Conservation (phyloP, 37 sponge, comb jelly and placozoan species). For the Hexactinellida sp. region DNA sequence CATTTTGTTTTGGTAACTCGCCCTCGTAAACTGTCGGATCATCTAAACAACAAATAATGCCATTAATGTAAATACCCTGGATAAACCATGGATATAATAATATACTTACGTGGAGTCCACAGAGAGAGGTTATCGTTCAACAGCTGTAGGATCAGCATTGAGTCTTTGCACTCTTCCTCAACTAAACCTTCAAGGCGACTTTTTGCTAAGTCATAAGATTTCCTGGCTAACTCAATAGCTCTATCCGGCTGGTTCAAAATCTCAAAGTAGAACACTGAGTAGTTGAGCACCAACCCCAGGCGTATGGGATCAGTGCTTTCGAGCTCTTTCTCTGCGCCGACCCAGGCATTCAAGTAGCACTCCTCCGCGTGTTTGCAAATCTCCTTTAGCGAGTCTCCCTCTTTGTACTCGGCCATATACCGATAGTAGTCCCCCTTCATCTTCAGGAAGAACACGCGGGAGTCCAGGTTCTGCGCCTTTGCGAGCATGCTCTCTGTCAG, state of each 20-base stretch:
- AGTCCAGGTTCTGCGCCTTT: background rate
- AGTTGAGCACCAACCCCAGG: background rate
- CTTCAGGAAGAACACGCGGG: conserved; percentile 30
- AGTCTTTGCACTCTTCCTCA: background rate
- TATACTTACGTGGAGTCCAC: background rate
- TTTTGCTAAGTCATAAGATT: background rate
- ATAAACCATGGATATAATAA: too few species aligned
- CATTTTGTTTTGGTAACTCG: background rate
- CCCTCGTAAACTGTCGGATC: background rate
- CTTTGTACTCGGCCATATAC: conserved; percentile 28
- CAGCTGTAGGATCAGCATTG: conserved; percentile 7
- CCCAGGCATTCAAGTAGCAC: background rate
- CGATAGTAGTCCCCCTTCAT: conserved; percentile 50
- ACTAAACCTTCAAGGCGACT: background rate
- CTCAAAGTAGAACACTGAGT: background rate
- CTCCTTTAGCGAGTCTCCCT: background rate
- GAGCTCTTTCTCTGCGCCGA: background rate
- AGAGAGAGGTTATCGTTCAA: background rate
- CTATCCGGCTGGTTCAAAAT: background rate
- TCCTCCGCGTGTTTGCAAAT: background rate
- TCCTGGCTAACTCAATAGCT: background rate
- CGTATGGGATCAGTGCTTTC: background rate
- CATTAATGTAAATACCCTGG: background rate
- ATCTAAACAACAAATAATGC: background rate
- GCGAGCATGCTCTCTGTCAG: background rate